Conservation (phyloP, 2,888 invertebrate genomes). For the Margaritifera margaritifera region DNA sequence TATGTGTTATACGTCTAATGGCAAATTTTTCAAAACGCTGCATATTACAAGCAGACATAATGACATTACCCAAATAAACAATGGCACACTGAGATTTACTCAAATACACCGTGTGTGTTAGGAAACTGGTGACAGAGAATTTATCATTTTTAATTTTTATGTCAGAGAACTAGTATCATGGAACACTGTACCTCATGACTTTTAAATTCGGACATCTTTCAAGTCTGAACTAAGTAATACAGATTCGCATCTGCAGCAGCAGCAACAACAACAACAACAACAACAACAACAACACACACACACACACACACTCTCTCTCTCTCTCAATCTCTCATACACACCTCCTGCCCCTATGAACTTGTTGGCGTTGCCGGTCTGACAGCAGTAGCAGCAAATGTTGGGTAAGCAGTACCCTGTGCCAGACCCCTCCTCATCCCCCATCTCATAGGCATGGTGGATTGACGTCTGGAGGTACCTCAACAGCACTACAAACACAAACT, state of each 20-base stretch:
- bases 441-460: slow-evolving; percentile 42
- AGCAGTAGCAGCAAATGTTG: slow-evolving; percentile 25
- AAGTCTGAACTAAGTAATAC: neutral
- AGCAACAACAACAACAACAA: neutral
- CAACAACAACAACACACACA: neutral
- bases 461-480: slow-evolving; percentile 57
- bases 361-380: slow-evolving; percentile 36
- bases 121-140: too few relatives aligned
- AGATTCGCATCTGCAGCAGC: neutral
- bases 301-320: neutral
- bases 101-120: too few relatives aligned
- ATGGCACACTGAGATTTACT: too few relatives aligned
- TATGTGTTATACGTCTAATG: too few relatives aligned
- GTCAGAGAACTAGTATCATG: too few relatives aligned
- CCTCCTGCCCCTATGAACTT: slow-evolving; percentile 44
- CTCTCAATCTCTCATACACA: slow-evolving; percentile 11
- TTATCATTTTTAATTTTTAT: too few relatives aligned
- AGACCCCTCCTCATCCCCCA: slow-evolving; percentile 41
- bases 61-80: too few relatives aligned
- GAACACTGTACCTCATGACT: too few relatives aligned
- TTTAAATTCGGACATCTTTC: too few relatives aligned
- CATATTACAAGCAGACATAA: too few relatives aligned
- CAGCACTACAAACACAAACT: slow-evolving; percentile 42
- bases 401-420: slow-evolving; percentile 39
- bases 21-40: too few relatives aligned